phyloP scores from a whole-genome alignment of 2,797 vertebrate genomes.

The Bovichtus variegatus region DNA sequence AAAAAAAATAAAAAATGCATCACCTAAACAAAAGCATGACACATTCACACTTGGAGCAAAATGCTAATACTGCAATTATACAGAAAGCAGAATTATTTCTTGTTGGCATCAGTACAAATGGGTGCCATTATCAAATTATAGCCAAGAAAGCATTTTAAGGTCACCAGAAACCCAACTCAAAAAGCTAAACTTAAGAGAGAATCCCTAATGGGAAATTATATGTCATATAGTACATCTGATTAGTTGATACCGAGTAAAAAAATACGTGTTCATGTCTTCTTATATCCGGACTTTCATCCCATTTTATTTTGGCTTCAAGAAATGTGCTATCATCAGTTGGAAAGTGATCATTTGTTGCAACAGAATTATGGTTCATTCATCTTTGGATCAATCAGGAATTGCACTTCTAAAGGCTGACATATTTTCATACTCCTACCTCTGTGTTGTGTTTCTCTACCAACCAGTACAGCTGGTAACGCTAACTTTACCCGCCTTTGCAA shows the following conservation, averaged over 20 bases:
- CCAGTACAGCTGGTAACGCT: slow-evolving; percentile 21
- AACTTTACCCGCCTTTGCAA: slow-evolving; percentile 12
- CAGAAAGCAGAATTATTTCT: not conserved
- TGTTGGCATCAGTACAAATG: not conserved
- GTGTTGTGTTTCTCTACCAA: slow-evolving; percentile 21
- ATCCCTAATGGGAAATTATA: not conserved
- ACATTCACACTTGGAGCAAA: not conserved
- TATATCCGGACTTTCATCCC: slow-evolving; percentile 7
- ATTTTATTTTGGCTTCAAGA: slow-evolving; percentile 13
- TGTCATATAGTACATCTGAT: slow-evolving; percentile 2
- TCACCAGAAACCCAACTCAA: not conserved
- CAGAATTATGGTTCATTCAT: slow-evolving; percentile 23
- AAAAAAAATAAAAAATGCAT: not conserved
- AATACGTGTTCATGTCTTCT: not conserved
- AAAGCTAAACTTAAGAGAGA: not conserved
- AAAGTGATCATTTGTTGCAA: slow-evolving; percentile 32
- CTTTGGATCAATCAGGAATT: slow-evolving; percentile 42
- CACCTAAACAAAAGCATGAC: not conserved
- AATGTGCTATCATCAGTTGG: slow-evolving; percentile 13
- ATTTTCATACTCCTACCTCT: slow-evolving; percentile 11
- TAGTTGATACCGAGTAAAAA: not conserved
- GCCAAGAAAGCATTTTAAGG: not conserved
- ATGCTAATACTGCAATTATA: not conserved
- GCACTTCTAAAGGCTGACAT: slow-evolving; percentile 32
- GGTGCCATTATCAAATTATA: not conserved